Evolutionary conservation across 2,888 invertebrate genomes (phyloP).

Genomic region (Phalera bucephala): DNA sequence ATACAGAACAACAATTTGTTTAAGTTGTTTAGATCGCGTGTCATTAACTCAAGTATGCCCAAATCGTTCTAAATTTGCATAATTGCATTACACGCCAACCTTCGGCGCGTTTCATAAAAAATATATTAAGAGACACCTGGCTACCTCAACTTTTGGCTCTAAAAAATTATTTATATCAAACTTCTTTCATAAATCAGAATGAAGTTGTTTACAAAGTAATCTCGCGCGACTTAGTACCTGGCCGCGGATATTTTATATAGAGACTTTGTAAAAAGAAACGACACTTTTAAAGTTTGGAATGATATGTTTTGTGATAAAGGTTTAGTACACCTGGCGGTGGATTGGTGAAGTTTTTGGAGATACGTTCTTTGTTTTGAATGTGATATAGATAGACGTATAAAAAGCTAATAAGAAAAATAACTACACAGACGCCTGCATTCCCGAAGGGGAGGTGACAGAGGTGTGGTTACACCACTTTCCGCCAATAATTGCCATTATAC

Average conservation of each 20-base stretch:
- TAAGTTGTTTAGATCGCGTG: too few relatives aligned
- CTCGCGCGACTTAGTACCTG: conserved; percentile 52
- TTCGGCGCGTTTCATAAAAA: conserved; percentile 61
- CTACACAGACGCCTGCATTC: too few relatives aligned
- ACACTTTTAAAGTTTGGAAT: conserved; percentile 34
- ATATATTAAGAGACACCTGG: conserved; percentile 78
- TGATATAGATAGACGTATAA: too few relatives aligned
- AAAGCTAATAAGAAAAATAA: too few relatives aligned
- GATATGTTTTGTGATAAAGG: conserved; percentile 17
- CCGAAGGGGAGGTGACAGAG: too few relatives aligned
- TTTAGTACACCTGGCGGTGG: conserved; percentile 9
- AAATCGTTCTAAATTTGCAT: conserved; percentile 66
- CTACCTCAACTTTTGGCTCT: conserved; percentile 66
- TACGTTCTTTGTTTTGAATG: too few relatives aligned
- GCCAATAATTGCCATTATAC: too few relatives aligned
- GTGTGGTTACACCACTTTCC: too few relatives aligned
- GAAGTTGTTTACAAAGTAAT: conserved; percentile 81
- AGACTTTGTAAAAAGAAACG: conserved; percentile 43
- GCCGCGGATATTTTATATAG: conserved; percentile 34
- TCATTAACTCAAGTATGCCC: conserved; percentile 36
- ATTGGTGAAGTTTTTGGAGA: conserved; percentile 18
- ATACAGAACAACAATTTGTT: too few relatives aligned
- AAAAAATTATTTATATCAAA: conserved; percentile 77
- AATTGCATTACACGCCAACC: conserved; percentile 61
- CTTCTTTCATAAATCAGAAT: conserved; percentile 79